A percentile compares a stretch with the other conserved stretches of the same genome.
Evolutionary conservation across 2,888 invertebrate species (phyloP).

Genomic region (Gibbula magus): DNA sequence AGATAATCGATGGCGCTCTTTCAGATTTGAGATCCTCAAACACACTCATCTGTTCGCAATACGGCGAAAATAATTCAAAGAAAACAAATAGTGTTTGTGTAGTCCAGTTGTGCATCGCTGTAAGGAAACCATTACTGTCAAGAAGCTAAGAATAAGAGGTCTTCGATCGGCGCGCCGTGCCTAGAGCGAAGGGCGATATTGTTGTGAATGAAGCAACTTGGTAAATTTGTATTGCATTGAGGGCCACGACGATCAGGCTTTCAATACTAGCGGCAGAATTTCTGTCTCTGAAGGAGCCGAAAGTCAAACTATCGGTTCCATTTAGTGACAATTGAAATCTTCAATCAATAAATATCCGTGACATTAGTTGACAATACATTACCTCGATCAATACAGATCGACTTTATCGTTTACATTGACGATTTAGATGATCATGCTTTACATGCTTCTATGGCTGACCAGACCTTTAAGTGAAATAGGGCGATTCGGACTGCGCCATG

Average conservation of each 20-base stretch:
- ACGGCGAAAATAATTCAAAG: neutral
- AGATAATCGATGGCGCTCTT: too few species aligned
- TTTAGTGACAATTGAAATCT: neutral
- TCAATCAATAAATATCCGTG: conserved; percentile 7
- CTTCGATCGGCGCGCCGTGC: neutral
- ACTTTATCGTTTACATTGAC: neutral
- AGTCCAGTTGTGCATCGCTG: neutral
- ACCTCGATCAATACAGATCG: neutral
- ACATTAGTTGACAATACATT: neutral
- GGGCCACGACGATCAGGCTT: neutral
- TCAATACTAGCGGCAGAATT: neutral
- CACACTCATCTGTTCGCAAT: neutral
- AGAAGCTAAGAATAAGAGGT: neutral
- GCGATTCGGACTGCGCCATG: neutral
- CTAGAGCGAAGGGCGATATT: neutral
- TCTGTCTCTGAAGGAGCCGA: neutral
- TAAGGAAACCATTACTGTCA: neutral
- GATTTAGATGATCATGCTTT: neutral
- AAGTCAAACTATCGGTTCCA: neutral
- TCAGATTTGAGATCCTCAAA: neutral
- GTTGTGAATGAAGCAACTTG: neutral
- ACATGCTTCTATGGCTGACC: neutral
- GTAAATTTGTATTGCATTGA: neutral
- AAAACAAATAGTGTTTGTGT: conserved; percentile 1
- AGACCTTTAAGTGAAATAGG: neutral